Evolutionary conservation across 1,140 invertebrate species (phyloP).

Genomic region (Drosophila sproati): DNA sequence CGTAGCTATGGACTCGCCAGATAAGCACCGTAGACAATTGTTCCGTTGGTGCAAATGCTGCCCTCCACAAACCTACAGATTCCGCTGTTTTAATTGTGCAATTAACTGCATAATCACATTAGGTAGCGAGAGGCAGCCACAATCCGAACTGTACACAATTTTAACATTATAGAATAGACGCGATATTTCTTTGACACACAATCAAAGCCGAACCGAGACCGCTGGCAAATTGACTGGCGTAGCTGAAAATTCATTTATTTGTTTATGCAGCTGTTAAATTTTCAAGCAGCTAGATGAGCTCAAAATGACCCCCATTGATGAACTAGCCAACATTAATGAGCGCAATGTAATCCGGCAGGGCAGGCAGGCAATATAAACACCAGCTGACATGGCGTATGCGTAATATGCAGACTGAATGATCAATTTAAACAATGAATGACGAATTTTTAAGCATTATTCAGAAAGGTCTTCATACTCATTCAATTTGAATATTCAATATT

Average conservation of each 20-base stretch:
- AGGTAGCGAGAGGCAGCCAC: neutral
- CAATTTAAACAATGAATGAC: neutral
- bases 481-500: no score
- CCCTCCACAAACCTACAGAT: neutral
- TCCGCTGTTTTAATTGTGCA: constrained; percentile 55
- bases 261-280: constrained; percentile 6
- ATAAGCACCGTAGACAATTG: no score
- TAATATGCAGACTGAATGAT: neutral
- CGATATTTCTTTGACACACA: constrained; percentile 8
- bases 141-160: neutral
- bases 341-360: neutral
- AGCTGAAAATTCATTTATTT: constrained; percentile 6
- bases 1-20: no score
- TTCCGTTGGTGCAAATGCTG: no score
- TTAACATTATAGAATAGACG: neutral
- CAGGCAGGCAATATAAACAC: neutral
- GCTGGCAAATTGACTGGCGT: neutral
- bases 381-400: neutral
- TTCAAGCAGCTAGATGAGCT: constrained; percentile 4
- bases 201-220: neutral
- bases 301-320: neutral
- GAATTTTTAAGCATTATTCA: neutral
- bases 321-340: neutral
- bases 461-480: no score
- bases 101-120: constrained; percentile 72